Conservation (phyloP, 2,113 vertebrate genomes). For the Phasianus colchicus region DNA sequence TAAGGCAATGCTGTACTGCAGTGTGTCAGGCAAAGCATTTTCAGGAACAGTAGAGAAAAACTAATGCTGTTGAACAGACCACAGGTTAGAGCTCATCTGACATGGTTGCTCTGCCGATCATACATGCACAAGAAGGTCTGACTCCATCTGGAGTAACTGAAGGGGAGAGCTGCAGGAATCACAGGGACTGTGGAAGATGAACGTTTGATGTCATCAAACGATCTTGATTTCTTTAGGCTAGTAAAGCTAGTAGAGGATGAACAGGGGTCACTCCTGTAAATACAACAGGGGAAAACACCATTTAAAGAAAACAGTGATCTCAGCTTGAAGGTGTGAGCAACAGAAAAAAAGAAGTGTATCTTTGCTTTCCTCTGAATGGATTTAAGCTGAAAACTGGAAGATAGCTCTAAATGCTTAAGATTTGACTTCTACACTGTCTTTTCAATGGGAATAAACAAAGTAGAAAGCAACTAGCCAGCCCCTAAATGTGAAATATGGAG, state of each 20-base stretch:
- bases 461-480: not conserved
- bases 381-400: not conserved
- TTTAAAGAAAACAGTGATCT: not conserved
- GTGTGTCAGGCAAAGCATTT: not conserved
- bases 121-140: not conserved
- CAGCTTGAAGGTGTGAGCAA: fast-evolving
- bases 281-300: not conserved
- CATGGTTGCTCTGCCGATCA: not conserved
- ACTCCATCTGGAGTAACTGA: not conserved
- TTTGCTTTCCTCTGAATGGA: not conserved
- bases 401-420: not conserved
- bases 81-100: not conserved
- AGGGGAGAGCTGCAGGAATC: not conserved
- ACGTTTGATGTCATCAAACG: not conserved
- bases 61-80: not conserved
- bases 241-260: not conserved
- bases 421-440: not conserved
- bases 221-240: not conserved
- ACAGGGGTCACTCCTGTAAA: not conserved
- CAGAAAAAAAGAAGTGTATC: not conserved
- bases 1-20: not conserved
- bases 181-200: not conserved
- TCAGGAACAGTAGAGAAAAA: not conserved
- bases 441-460: not conserved
- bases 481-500: not conserved